Percentiles rank a stretch among this genome's conserved stretches.
Evolutionary conservation across 2,113 vertebrate genomes (phyloP).

Genomic region (Neotragus moschatus): DNA sequence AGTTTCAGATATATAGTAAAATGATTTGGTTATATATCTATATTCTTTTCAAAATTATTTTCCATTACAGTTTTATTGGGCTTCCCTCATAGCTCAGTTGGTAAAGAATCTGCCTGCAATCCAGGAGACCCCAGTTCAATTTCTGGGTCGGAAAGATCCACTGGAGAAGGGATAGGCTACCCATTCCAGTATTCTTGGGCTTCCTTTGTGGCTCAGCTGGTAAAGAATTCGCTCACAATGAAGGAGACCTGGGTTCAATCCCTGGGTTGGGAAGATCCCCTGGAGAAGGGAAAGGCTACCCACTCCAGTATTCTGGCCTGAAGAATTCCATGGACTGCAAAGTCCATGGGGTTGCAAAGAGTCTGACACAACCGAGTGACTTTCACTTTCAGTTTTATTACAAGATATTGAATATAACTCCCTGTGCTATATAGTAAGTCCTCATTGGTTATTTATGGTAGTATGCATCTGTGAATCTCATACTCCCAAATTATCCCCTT

Average conservation of each 20-base stretch:
- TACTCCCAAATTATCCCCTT: background rate
- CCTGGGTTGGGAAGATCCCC: background rate
- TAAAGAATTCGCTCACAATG: background rate
- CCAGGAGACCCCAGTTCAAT: background rate
- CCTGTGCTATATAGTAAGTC: background rate
- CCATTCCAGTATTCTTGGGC: background rate
- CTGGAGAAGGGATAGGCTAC: background rate
- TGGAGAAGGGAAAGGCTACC: background rate
- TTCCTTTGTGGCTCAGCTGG: background rate
- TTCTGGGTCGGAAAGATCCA: background rate
- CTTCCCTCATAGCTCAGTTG: background rate
- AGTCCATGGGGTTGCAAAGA: background rate
- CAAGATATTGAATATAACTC: background rate
- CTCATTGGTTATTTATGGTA: background rate
- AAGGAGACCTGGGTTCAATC: background rate
- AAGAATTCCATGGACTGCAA: background rate
- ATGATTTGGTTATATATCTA: background rate
- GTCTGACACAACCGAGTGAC: fast-evolving
- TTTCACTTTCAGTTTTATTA: background rate
- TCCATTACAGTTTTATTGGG: background rate
- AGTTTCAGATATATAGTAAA: background rate
- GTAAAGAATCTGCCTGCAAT: background rate
- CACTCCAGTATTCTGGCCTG: background rate
- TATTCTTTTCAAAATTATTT: background rate
- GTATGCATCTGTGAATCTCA: background rate